Evolutionary conservation across 2,797 vertebrate genomes (phyloP).

Genomic region (Amniataba percoides): DNA sequence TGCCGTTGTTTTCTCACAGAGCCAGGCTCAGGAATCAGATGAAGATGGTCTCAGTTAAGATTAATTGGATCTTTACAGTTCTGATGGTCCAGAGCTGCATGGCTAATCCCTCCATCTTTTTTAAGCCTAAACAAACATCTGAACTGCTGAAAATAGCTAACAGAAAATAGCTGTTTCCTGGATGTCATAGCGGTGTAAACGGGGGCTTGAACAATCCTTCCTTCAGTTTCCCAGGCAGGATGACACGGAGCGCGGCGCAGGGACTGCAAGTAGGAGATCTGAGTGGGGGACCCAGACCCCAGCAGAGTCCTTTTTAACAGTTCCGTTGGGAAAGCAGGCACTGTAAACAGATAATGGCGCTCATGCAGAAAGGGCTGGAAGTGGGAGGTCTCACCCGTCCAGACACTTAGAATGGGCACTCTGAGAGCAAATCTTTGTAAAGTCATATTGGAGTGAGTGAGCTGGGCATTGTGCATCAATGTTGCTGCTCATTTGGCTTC

Average conservation of each 20-base stretch:
- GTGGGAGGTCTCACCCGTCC: constrained; percentile 69
- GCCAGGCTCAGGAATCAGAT: constrained; percentile 43
- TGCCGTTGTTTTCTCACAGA: constrained; percentile 43
- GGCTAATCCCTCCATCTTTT: constrained; percentile 41
- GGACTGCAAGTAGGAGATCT: constrained; percentile 64
- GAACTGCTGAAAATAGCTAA: constrained; percentile 76
- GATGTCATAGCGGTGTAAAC: constrained; percentile 73
- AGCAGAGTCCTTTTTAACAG: constrained; percentile 73
- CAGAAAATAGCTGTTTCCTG: constrained; percentile 77
- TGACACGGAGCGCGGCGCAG: constrained; percentile 49
- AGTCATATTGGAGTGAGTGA: constrained; percentile 40
- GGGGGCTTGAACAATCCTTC: constrained; percentile 70
- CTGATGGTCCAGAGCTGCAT: constrained; percentile 41
- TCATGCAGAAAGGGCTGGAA: constrained; percentile 79
- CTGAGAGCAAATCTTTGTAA: constrained; percentile 56
- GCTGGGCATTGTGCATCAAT: constrained; percentile 27
- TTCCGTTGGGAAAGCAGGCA: constrained; percentile 75
- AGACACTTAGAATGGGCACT: constrained; percentile 60
- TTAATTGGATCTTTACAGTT: constrained; percentile 58
- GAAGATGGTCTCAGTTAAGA: constrained; percentile 38
- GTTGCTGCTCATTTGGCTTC: constrained; percentile 39
- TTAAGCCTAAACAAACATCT: constrained; percentile 78
- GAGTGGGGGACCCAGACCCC: constrained; percentile 60
- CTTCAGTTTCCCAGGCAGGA: constrained; percentile 75
- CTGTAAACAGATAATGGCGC: constrained; percentile 82